A percentile compares a stretch with the other conserved stretches of the same genome.
Evolutionary conservation across 1,140 invertebrate genomes (phyloP).

Genomic region (Rhynchophorus ferrugineus): DNA sequence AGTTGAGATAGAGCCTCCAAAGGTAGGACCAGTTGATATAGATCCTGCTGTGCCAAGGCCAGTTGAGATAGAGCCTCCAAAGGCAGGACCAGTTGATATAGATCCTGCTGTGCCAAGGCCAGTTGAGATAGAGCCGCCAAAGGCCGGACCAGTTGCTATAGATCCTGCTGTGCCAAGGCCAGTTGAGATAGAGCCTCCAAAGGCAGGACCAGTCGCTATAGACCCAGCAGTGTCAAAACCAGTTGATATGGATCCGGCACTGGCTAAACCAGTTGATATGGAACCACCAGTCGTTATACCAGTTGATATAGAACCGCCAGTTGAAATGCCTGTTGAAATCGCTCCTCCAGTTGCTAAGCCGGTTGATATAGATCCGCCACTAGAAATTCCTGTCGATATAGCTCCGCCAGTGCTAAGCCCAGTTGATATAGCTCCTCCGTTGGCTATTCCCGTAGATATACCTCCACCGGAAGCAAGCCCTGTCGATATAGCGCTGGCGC

Average conservation of each 20-base stretch:
- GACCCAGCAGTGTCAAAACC: neutral
- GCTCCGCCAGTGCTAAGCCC: too few species aligned
- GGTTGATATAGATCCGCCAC: too few species aligned
- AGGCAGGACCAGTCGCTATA: constrained; percentile 2
- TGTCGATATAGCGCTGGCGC: neutral
- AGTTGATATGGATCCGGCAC: neutral
- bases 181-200: neutral
- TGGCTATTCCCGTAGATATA: neutral
- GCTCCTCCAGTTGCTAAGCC: too few species aligned
- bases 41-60: too few species aligned
- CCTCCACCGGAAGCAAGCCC: neutral
- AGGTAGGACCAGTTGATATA: neutral
- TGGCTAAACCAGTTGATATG: too few species aligned
- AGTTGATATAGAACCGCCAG: too few species aligned
- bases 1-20: neutral
- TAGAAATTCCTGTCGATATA: too few species aligned
- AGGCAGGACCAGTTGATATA: constrained; percentile 3
- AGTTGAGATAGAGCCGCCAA: too few species aligned
- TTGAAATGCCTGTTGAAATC: too few species aligned
- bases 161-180: constrained; percentile 7
- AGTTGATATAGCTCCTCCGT: too few species aligned
- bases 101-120: constrained; percentile 11
- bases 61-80: too few species aligned
- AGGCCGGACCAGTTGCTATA: constrained; percentile 3
- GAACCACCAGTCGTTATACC: too few species aligned